These are phyloP conservation scores for Cataglyphis livida DNA, from an alignment of 2,888 invertebrate species.

Conservation along the genomic window DNA sequence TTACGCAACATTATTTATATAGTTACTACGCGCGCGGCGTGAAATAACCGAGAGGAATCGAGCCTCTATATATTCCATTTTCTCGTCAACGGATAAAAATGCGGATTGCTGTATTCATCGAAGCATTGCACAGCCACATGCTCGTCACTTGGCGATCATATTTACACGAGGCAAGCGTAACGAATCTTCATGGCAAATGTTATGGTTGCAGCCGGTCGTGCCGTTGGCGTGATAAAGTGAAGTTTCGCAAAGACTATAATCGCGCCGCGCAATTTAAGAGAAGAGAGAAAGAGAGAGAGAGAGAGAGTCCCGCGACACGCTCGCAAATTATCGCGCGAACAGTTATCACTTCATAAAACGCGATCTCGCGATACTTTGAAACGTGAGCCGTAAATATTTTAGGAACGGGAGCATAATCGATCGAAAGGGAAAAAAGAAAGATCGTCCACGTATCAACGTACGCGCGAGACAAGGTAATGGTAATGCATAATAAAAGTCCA, in stretches of 20 bases:
- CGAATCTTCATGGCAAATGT: conserved; percentile 16
- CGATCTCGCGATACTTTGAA: conserved; percentile 39
- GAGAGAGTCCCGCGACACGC: neutral
- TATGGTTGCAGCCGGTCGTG: conserved; percentile 2
- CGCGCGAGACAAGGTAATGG: neutral
- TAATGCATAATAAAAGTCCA: conserved; percentile 27
- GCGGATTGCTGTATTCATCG: neutral
- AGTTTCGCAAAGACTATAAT: conserved; percentile 3
- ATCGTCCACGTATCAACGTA: neutral
- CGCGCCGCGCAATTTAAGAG: conserved; percentile 18
- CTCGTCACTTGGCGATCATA: conserved; percentile 5
- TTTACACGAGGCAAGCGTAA: conserved; percentile 15
- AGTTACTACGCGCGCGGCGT: neutral
- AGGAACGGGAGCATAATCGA: conserved; percentile 13
- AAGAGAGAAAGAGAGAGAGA: neutral
- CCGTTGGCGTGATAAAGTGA: neutral
- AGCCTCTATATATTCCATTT: neutral
- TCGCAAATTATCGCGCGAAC: conserved; percentile 9
- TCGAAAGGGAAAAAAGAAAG: conserved; percentile 14
- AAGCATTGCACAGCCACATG: neutral
- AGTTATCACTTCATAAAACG: conserved; percentile 33
- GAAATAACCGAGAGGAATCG: neutral
- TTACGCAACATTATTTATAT: conserved; percentile 17
- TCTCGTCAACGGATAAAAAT: neutral
- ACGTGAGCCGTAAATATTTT: conserved; percentile 32